Evolutionary conservation across 2,113 vertebrate species (phyloP).

Genomic region (Acanthisitta chloris): DNA sequence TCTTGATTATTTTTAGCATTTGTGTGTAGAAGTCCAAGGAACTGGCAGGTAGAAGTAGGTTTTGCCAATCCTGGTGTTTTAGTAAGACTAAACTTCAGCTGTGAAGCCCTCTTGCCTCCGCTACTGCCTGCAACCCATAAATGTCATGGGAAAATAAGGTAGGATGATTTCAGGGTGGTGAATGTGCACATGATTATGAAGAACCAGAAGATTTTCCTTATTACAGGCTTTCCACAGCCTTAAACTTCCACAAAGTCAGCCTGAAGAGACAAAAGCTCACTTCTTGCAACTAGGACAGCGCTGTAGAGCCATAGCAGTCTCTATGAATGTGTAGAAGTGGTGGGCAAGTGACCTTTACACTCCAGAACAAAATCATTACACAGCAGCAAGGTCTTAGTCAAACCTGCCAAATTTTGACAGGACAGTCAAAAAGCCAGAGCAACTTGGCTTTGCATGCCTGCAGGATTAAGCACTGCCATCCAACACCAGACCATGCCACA

Average conservation of each 20-base stretch:
- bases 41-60: neutral
- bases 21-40: neutral
- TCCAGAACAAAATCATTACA: neutral
- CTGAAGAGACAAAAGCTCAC: neutral
- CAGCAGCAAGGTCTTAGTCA: neutral
- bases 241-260: neutral
- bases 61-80: neutral
- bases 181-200: fast-evolving
- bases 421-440: neutral
- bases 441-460: neutral
- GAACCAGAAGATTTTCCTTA: neutral
- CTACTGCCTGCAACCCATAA: neutral
- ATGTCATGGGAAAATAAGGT: neutral
- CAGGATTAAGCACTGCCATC: neutral
- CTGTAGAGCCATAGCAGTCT: neutral
- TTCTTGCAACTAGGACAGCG: neutral
- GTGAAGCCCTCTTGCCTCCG: neutral
- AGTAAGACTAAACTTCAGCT: neutral
- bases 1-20: neutral
- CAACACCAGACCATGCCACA: fast-evolving
- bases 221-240: neutral
- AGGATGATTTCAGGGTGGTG: neutral
- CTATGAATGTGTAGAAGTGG: neutral
- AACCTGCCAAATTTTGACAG: neutral
- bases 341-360: neutral